A percentile compares a stretch with the other conserved stretches of the same genome.
Conservation (phyloP, 2,888 invertebrate species). For the Camponotus fellah region DNA sequence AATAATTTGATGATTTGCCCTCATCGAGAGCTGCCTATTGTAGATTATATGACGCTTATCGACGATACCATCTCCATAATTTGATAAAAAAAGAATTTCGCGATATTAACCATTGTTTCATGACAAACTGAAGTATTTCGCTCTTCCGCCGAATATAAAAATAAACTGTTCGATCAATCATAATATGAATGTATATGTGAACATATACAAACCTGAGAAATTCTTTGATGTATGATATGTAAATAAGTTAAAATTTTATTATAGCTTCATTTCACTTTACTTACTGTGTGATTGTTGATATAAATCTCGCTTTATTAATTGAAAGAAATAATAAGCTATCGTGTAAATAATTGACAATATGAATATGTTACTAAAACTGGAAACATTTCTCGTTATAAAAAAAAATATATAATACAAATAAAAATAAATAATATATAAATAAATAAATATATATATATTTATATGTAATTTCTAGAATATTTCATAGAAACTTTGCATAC, state of each 20-base stretch:
- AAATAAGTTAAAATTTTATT: background rate
- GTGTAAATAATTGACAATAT: background rate
- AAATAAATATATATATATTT: background rate
- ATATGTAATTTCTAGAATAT: background rate
- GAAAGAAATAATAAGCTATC: background rate
- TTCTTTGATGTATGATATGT: background rate
- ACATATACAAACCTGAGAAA: background rate
- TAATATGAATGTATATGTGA: background rate
- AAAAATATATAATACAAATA: no score
- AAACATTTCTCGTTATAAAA: background rate
- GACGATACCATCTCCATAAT: background rate
- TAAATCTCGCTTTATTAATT: background rate
- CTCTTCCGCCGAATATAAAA: background rate
- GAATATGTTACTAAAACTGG: background rate
- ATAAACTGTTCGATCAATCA: constrained; percentile 29
- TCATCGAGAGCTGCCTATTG: background rate
- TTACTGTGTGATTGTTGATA: background rate
- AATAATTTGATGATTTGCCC: constrained; percentile 27
- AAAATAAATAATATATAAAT: no score
- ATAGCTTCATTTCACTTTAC: background rate
- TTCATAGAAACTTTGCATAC: background rate
- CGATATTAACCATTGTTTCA: constrained; percentile 11
- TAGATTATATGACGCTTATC: background rate
- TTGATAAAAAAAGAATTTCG: background rate
- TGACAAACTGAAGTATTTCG: background rate